Conservation (phyloP, 2,888 invertebrate genomes). For the Dorcus hopei region DNA sequence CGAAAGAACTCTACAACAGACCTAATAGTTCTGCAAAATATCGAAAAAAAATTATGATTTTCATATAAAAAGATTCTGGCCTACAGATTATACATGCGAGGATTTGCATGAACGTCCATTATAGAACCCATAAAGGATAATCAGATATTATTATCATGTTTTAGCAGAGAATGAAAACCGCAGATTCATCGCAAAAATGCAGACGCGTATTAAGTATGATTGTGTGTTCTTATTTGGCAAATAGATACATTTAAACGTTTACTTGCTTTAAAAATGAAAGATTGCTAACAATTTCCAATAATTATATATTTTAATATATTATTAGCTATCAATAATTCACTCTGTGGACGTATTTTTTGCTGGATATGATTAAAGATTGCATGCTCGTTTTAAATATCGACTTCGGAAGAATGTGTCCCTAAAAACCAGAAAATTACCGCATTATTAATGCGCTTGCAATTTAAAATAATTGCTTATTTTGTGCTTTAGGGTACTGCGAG, state of each 20-base stretch:
- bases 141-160: neutral
- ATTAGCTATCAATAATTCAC: constrained; percentile 13
- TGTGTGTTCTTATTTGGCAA: neutral
- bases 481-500: constrained; percentile 2
- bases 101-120: too few species aligned
- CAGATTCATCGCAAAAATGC: neutral
- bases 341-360: neutral
- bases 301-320: constrained; percentile 9
- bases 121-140: neutral
- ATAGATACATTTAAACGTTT: constrained; percentile 1
- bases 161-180: neutral
- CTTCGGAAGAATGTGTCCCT: neutral
- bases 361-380: constrained; percentile 1
- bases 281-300: neutral
- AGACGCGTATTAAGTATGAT: neutral
- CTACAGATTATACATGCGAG: too few species aligned
- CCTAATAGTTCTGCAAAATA: too few species aligned
- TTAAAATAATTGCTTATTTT: constrained; percentile 15
- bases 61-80: too few species aligned
- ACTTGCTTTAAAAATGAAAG: neutral
- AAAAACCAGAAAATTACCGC: constrained; percentile 9
- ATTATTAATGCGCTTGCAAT: constrained; percentile 15
- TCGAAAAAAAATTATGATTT: too few species aligned
- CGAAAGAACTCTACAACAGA: too few species aligned
- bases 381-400: constrained; percentile 1